Percentiles rank a stretch among this genome's conserved stretches.
These are phyloP conservation scores for Myrmophylax atrothorax DNA, from an alignment of 2,113 vertebrate species.

Conservation along the genomic window DNA sequence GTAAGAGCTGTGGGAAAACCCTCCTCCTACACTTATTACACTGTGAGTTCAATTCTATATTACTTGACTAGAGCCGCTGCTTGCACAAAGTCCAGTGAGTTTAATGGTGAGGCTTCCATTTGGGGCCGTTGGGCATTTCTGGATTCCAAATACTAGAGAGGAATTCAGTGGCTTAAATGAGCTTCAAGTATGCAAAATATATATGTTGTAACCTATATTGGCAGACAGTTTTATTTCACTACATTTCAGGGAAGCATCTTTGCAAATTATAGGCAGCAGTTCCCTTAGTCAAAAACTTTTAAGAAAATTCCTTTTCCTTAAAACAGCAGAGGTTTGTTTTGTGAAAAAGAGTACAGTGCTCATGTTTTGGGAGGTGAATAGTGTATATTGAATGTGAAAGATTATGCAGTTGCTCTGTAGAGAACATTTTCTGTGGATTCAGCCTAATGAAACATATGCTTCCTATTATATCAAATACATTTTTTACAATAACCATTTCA, in stretches of 20 bases:
- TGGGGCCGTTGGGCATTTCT: not conserved
- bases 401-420: conserved; percentile 28
- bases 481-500: conserved; percentile 64
- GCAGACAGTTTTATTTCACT: not conserved
- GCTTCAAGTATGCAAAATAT: not conserved
- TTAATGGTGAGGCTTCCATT: not conserved
- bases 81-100: not conserved
- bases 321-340: not conserved
- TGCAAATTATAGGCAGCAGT: not conserved
- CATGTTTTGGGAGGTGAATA: conserved; percentile 20
- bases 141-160: not conserved
- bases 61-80: not conserved
- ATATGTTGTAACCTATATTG: not conserved
- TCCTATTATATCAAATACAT: conserved; percentile 62
- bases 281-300: not conserved
- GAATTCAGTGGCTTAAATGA: not conserved
- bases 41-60: not conserved
- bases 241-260: not conserved
- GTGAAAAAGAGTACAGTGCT: not conserved
- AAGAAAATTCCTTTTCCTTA: not conserved
- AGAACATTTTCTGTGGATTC: conserved; percentile 49
- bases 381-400: not conserved
- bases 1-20: not conserved
- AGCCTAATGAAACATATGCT: conserved; percentile 66
- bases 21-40: not conserved